Conservation (phyloP, 2,113 vertebrate species). For the Thalassoma bifasciatum region DNA sequence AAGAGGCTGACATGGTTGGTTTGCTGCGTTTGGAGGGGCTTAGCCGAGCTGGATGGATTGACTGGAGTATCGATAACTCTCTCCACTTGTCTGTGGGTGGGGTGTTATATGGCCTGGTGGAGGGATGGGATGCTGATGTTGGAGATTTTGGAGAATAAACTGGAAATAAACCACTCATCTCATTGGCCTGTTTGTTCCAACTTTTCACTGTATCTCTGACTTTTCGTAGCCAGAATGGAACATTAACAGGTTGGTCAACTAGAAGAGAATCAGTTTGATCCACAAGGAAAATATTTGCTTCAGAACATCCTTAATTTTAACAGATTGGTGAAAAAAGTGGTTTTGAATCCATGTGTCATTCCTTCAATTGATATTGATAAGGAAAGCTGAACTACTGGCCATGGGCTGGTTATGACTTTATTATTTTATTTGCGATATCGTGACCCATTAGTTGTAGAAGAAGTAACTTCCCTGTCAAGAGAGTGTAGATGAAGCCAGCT, state of each 20-base stretch:
- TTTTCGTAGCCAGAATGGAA: constrained; percentile 28
- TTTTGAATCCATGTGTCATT: no score
- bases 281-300: no score
- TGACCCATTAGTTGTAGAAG: no score
- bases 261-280: no score
- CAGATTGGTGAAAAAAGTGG: no score
- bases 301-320: no score
- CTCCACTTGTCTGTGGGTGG: constrained; percentile 48
- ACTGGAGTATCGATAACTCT: constrained; percentile 70
- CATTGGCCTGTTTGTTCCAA: background rate
- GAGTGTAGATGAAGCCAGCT: no score
- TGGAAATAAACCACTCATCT: constrained; percentile 12
- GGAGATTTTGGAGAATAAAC: constrained; percentile 15
- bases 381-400: no score
- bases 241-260: constrained; percentile 14
- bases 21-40: constrained; percentile 62
- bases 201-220: background rate
- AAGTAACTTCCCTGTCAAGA: no score
- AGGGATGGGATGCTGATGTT: constrained; percentile 50
- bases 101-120: constrained; percentile 51
- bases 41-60: constrained; percentile 67
- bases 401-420: no score
- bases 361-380: no score
- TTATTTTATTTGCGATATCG: no score
- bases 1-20: constrained; percentile 72